phyloP scores from a whole-genome alignment of 2,113 vertebrate genomes.

The Astur gentilis region DNA sequence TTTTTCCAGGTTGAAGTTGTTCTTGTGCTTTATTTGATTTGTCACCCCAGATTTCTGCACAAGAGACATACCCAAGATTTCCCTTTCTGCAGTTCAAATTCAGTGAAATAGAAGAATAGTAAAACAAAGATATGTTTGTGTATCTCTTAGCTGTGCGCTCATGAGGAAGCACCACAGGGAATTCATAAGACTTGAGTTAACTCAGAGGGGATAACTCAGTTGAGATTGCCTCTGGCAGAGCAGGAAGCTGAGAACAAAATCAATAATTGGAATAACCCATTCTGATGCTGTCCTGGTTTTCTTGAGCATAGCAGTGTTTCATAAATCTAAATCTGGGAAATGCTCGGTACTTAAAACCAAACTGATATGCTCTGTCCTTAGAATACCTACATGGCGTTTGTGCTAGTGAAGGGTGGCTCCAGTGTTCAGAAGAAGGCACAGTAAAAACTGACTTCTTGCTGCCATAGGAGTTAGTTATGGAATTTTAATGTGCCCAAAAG shows the following conservation, averaged over 20 bases:
- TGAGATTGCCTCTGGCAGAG: conserved; percentile 11
- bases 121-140: background rate
- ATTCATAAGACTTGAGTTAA: background rate
- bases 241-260: conserved; percentile 24
- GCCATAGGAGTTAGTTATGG: background rate
- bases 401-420: background rate
- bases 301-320: background rate
- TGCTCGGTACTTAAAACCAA: background rate
- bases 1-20: background rate
- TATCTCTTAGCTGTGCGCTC: background rate
- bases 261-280: conserved; percentile 1
- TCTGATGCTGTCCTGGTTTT: conserved; percentile 1
- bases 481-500: background rate
- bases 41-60: background rate
- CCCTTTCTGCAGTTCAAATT: background rate
- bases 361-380: background rate
- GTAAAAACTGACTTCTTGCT: background rate
- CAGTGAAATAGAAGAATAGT: conserved; percentile 6
- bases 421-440: background rate
- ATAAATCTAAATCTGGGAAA: background rate
- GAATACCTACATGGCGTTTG: background rate
- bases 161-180: background rate
- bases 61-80: background rate
- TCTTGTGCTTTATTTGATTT: background rate
- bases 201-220: background rate